Base-by-base conservation (phyloP, 2,888 invertebrate species). In the Apamea monoglypha region DNA sequence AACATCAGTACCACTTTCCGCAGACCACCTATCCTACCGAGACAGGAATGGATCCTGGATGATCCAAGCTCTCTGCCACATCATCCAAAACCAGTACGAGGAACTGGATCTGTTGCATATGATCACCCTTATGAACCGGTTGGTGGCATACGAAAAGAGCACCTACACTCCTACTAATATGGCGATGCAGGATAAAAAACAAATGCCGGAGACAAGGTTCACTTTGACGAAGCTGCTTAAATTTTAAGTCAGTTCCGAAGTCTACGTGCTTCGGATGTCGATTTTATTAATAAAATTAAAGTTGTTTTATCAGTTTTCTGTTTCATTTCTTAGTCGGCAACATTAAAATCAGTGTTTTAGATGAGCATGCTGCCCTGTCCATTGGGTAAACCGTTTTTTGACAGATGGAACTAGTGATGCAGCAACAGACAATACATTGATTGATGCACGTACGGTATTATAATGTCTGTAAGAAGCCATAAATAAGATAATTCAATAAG, bases 121-220 rank as follows among this genome's bases (percentile, higher is more conserved):
- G 81, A 91, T 94, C 64, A 94, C 94, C 1, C 70, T 94, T 16
- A 90, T 94, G 44, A 94, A 94, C 61, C 89, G 91, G 50, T 85
- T 87, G 56, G 93, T 95, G 4, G 94, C 95, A 0, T 92, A 91
- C 76, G 90, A 93, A 3, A 89, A 91, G 53, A 79, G 69, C 5
- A 93, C 95, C 0, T 90, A 92, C 78, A 90, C 92, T 0, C 92
- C 93, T 0, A 84, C 71, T 0, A 80, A 91, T 16, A 77, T 16
- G 18, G 78, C 76, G 0, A 90, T 88, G 7, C 88, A 94, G 64
- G 89, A 93, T 36, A 96, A 94, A 83, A 95, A 95, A 80, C 94
- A 94, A 82, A 95, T 94, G 90, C 94, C 95, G 0, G 96, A 96
- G 84, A 94, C 94, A 0, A 91, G 93, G 67, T 95, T 91, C 50